Evolutionary conservation across 2,113 vertebrate genomes (phyloP).

Genomic region (Mirounga angustirostris): DNA sequence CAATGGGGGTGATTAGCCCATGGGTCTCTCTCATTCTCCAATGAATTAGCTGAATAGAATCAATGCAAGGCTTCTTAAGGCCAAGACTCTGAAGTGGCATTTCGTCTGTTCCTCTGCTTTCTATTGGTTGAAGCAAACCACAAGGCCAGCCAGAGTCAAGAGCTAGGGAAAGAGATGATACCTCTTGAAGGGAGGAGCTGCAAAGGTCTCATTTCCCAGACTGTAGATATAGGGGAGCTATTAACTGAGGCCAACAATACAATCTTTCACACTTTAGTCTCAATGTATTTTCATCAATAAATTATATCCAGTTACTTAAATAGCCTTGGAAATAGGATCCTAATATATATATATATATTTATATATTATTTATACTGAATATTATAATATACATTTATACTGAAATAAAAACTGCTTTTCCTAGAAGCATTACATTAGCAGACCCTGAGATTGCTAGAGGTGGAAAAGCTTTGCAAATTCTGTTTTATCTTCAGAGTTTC

Average conservation of each 20-base stretch:
- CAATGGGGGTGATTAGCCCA: neutral
- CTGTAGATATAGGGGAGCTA: neutral
- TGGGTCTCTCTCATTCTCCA: neutral
- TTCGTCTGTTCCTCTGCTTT: neutral
- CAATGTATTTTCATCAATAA: neutral
- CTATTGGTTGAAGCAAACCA: neutral
- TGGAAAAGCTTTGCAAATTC: neutral
- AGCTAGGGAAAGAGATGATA: neutral
- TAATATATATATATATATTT: neutral
- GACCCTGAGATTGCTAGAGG: neutral
- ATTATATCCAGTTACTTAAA: neutral
- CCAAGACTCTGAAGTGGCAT: neutral
- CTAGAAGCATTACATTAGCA: neutral
- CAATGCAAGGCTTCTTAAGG: neutral
- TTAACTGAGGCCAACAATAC: neutral
- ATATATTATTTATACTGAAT: neutral
- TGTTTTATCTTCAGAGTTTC: neutral
- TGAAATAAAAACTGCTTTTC: neutral
- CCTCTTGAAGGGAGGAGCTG: neutral
- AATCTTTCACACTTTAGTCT: neutral
- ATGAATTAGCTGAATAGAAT: neutral
- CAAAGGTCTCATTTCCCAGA: neutral
- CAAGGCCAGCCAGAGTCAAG: neutral
- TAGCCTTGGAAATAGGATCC: slow-evolving; percentile 27
- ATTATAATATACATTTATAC: neutral